These are phyloP conservation scores for Scaptomyza parva DNA, from an alignment of 2,888 invertebrate species.

Conservation along the genomic window DNA sequence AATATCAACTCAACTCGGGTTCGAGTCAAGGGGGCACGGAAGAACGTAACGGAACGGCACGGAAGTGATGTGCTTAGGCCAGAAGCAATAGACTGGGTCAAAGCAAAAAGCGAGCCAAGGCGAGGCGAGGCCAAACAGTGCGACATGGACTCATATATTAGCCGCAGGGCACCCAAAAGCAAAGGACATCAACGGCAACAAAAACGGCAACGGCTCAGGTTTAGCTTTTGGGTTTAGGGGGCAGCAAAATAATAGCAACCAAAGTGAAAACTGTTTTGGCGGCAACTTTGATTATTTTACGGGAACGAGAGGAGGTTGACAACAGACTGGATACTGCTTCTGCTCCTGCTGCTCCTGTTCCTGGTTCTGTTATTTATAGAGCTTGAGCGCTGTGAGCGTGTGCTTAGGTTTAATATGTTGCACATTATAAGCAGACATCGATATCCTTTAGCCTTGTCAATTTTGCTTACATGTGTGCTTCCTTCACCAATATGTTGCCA, in stretches of 20 bases:
- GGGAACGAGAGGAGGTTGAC: constrained; percentile 23
- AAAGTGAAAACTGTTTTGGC: constrained; percentile 78
- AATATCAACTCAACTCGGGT: constrained; percentile 70
- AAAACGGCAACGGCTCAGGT: background rate
- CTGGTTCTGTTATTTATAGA: constrained; percentile 75
- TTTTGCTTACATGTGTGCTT: constrained; percentile 82
- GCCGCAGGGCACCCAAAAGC: constrained; percentile 65
- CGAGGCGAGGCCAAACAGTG: constrained; percentile 62
- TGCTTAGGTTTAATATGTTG: constrained; percentile 82
- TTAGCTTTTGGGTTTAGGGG: constrained; percentile 4
- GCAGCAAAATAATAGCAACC: constrained; percentile 74
- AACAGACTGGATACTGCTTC: constrained; percentile 13
- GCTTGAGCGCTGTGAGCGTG: constrained; percentile 65
- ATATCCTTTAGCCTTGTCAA: constrained; percentile 83
- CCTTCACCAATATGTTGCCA: constrained; percentile 77
- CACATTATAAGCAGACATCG: constrained; percentile 83
- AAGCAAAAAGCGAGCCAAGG: constrained; percentile 67
- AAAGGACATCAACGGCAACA: constrained; percentile 63
- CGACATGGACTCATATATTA: constrained; percentile 77
- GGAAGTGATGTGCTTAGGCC: constrained; percentile 42
- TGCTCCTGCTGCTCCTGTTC: constrained; percentile 18
- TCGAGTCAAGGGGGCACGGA: constrained; percentile 10
- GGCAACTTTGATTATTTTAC: constrained; percentile 74
- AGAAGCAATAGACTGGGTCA: constrained; percentile 42
- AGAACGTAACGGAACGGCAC: too few species aligned